Evolutionary conservation across 2,888 invertebrate species (phyloP).

Genomic region (Drosophila rellima): DNA sequence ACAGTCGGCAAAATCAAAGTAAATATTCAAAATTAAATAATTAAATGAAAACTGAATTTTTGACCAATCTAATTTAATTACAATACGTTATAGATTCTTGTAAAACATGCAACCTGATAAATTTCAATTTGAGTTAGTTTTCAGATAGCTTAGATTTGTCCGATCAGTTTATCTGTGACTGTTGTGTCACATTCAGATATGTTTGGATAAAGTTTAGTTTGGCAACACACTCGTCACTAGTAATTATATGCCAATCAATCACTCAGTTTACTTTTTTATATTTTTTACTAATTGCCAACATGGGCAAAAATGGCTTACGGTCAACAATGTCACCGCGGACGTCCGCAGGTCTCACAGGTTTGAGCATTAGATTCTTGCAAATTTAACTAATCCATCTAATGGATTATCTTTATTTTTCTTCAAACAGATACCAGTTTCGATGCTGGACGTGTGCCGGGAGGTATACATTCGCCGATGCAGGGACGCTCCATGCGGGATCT

Average conservation of each 20-base stretch:
- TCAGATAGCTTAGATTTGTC: neutral
- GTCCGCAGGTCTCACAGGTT: slow-evolving; percentile 1
- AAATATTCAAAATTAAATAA: too few relatives aligned
- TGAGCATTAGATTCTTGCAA: neutral
- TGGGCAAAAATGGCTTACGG: slow-evolving; percentile 32
- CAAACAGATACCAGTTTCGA: slow-evolving; percentile 64
- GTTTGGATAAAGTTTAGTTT: slow-evolving; percentile 39
- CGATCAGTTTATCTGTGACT: slow-evolving; percentile 5
- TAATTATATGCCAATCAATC: slow-evolving; percentile 27
- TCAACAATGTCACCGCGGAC: slow-evolving; percentile 17
- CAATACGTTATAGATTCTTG: neutral
- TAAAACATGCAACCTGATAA: neutral
- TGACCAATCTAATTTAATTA: neutral
- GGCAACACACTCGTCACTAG: slow-evolving; percentile 48
- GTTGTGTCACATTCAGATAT: slow-evolving; percentile 15
- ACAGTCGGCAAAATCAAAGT: too few relatives aligned
- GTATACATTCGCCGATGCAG: slow-evolving; percentile 83
- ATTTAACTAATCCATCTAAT: neutral
- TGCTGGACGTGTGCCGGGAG: slow-evolving; percentile 46
- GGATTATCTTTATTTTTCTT: neutral
- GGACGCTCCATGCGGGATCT: slow-evolving; percentile 95
- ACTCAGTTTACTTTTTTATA: slow-evolving; percentile 37
- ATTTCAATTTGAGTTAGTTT: neutral
- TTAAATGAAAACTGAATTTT: too few relatives aligned
- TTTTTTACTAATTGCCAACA: slow-evolving; percentile 45